Evolutionary conservation across 2,797 vertebrate species (phyloP), one percentile per base, ranked within the genome.

Genomic region (Rhinoraja longicauda): DNA sequence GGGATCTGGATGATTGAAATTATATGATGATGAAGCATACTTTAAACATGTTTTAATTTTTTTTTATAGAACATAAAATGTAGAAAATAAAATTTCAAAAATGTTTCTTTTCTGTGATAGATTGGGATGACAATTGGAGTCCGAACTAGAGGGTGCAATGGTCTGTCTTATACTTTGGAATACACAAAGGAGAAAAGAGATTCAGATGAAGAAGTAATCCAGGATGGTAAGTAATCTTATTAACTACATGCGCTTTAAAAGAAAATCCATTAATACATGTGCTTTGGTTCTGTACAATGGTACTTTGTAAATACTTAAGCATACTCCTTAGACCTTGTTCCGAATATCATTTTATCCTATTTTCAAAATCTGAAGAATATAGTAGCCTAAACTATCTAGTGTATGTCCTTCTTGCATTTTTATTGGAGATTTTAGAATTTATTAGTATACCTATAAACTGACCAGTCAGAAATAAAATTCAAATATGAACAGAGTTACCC

Each of bases 101-200:
- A 67, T 53, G 57, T 72, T 95, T 62, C 64, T 76, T 67, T 95
- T 62, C 73, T 82, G 86, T 95, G 95, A 93, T 94, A 99, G 98
- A 97, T 99, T 84, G 98, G 98, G 29, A 95, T 99, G 93, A 99
- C 98, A 95, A 98, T 99, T 17, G 98, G 98, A 2, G 99, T 99
- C 93, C 97, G 98, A 94, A 99, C 99, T 59, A 97, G 99, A 93
- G 99, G 99, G 93, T 99, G 99, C 94, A 99, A 99, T 94, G 99
- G 99, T 45, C 97, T 99, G 93, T 99, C 98, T 9, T 99, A 99
- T 93, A 99, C 97, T 0, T 95, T 99, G 94, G 97, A 99, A 94
- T 99, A 99, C 93, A 97, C 98, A 13, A 98, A 97, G 94, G 97
- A 97, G 0, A 99, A 96, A 95, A 97, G 97, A 93, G 96, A 97